Evolutionary conservation across 2,797 vertebrate species (phyloP).

Genomic region (Antrozous pallidus): DNA sequence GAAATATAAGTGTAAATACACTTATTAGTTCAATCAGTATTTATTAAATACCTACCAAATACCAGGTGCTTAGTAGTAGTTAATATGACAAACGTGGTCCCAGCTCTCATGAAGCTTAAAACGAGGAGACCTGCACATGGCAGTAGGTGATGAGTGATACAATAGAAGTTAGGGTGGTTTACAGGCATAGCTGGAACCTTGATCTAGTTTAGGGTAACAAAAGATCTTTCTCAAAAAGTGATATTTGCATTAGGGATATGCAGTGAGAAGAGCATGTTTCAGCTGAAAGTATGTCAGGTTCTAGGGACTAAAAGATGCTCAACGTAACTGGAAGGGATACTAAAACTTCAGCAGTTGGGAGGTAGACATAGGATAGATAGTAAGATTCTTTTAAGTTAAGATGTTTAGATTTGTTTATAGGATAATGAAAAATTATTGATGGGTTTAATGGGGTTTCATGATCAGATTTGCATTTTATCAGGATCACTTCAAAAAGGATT

Average conservation of each 20-base stretch:
- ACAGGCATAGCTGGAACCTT: background rate
- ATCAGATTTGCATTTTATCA: constrained; percentile 11
- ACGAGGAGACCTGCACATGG: background rate
- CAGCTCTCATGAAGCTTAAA: background rate
- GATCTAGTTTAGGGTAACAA: background rate
- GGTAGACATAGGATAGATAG: background rate
- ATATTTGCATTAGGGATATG: background rate
- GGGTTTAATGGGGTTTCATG: background rate
- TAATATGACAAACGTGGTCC: background rate
- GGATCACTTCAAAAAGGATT: background rate
- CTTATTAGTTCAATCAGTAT: background rate
- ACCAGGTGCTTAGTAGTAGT: background rate
- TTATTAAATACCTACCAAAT: constrained; percentile 22
- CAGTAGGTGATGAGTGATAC: background rate
- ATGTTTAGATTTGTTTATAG: background rate
- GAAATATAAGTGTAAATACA: background rate
- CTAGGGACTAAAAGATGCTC: background rate
- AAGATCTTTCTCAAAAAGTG: background rate
- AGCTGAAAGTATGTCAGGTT: background rate
- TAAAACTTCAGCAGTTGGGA: background rate
- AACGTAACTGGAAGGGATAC: background rate
- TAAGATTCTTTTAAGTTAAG: background rate
- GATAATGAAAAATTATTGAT: background rate
- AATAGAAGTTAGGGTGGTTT: background rate
- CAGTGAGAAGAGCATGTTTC: background rate